Evolutionary conservation across 2,797 vertebrate genomes (phyloP).

Genomic region (Borostomias antarcticus): DNA sequence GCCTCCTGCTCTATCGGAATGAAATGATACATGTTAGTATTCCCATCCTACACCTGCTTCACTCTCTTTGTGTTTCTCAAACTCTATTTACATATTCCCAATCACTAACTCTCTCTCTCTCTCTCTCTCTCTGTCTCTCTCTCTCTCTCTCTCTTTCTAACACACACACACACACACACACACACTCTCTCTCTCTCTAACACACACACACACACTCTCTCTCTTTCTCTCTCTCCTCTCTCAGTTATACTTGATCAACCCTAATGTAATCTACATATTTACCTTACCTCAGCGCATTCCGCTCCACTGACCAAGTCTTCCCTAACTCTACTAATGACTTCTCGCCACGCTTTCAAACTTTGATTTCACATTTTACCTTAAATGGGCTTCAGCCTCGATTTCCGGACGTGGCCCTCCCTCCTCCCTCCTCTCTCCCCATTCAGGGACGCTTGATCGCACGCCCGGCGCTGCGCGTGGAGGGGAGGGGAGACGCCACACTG

Average conservation of each 20-base stretch:
- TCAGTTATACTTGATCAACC: not conserved
- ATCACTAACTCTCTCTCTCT: not conserved
- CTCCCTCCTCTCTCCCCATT: too few relatives aligned
- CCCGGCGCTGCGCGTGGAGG: too few relatives aligned
- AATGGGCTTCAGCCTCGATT: too few relatives aligned
- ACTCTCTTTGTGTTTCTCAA: too few relatives aligned
- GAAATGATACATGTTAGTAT: not conserved
- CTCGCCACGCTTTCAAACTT: not conserved
- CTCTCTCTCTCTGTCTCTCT: not conserved
- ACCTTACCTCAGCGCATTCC: constrained; percentile 1
- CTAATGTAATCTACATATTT: not conserved
- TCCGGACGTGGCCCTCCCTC: too few relatives aligned
- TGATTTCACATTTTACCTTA: too few relatives aligned
- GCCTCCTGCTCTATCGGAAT: not conserved
- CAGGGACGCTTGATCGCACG: too few relatives aligned
- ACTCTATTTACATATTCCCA: not conserved
- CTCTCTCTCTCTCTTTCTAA: not conserved
- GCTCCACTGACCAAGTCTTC: not conserved
- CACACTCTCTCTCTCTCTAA: not conserved
- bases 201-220: not conserved
- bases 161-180: too few relatives aligned
- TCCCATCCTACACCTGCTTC: not conserved
- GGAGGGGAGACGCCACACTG: not conserved
- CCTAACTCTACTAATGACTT: not conserved
- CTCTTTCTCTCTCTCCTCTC: not conserved